Conservation (phyloP, 2,888 invertebrate genomes). For the Dasysyrphus albostriatus region DNA sequence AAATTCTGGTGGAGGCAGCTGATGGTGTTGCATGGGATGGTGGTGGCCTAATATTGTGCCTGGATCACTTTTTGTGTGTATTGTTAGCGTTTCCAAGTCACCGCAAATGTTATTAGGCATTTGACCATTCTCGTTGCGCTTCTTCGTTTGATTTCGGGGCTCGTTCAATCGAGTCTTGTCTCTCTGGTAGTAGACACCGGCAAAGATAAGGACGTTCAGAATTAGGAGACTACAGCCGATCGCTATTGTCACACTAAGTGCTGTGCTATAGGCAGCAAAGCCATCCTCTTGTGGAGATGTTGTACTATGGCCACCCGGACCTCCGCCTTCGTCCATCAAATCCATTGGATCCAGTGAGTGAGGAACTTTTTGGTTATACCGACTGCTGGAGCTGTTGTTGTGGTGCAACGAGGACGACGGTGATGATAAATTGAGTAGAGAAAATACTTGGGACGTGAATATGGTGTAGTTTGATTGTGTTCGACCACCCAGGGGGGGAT, state of each 20-base stretch:
- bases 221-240: constrained; percentile 96
- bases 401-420: constrained; percentile 82
- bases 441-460: constrained; percentile 83
- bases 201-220: constrained; percentile 96
- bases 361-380: constrained; percentile 79
- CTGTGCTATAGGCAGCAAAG: constrained; percentile 95
- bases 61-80: constrained; percentile 87
- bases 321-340: constrained; percentile 79
- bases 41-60: constrained; percentile 90
- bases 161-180: constrained; percentile 91
- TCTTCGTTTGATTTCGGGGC: constrained; percentile 85
- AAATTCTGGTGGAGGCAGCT: constrained; percentile 93
- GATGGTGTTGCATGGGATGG: constrained; percentile 91
- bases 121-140: constrained; percentile 92
- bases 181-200: constrained; percentile 96
- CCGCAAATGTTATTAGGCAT: constrained; percentile 95
- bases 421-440: constrained; percentile 83
- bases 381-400: constrained; percentile 79
- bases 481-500: constrained; percentile 82
- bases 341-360: constrained; percentile 80
- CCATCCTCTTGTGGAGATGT: constrained; percentile 91
- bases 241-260: constrained; percentile 95
- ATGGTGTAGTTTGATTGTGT: constrained; percentile 82
- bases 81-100: constrained; percentile 88
- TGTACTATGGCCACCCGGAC: constrained; percentile 81